Base-by-base conservation (phyloP, 2,888 invertebrate species). In the Drosophila kuntzei region DNA sequence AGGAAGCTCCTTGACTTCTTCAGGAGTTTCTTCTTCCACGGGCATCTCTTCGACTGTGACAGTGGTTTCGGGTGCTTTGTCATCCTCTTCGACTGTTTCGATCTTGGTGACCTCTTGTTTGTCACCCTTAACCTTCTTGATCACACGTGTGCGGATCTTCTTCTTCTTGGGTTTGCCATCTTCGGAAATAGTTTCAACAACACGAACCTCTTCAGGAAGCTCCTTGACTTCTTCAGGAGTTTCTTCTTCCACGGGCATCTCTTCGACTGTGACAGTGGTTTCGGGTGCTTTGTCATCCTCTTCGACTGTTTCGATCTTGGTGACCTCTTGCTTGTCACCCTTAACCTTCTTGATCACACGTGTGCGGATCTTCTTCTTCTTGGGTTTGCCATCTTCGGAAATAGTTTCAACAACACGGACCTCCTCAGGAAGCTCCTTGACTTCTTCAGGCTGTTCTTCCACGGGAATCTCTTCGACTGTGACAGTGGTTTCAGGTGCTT, bases 121-220 rank as follows among this genome's bases (percentile, higher is more conserved):
- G 36, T 70, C 72, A n/a, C 72, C 72, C 71, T 71, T 73, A 25
- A 73, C 59, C 66, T 73, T 73, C 47, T 73, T 73, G 44, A 73
- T 70, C 0, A 73, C 63, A 2, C 72, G 70, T 14, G 62, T 62
- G 47, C 62, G 62, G 0, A 62, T 62, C 62, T 62, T 62, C 55
- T 47, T 62, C 46, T 62, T 62, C 41, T 49, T 62, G 0, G 62
- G 62, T 20, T 25, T 62, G 6, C 62, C 62, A 2, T 62, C 62
- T 20, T 55, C 49, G n/a, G 32, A 5, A 6, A 55, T 49, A 0
- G 55, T 55, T 41, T 62, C 55, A 0, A 55, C 47, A 1, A 62
- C 46, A 36, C 49, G 55, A 27, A 62, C 41, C 5, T 62, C 62
- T 11, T 62, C 62, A 11, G 57, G 57, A 16, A 62, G 62, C 5